These are phyloP conservation scores for Sitodiplosis mosellana DNA, from an alignment of 1,140 invertebrate genomes.

Conservation along the genomic window DNA sequence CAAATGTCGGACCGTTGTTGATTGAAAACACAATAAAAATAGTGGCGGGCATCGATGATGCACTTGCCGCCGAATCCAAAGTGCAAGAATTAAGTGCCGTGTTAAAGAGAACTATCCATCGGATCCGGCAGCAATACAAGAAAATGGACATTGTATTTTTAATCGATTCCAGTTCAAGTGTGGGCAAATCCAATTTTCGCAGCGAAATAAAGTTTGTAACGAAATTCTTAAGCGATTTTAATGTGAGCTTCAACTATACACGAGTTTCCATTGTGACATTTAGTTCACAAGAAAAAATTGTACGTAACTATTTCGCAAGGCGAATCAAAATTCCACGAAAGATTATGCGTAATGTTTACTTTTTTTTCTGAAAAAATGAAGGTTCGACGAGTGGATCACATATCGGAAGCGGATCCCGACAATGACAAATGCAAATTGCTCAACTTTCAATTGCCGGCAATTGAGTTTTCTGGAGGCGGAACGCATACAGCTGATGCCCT, in stretches of 20 bases:
- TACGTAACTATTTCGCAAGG: conserved; percentile 22
- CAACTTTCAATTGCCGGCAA: conserved; percentile 36
- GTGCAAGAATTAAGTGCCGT: no score
- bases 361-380: conserved; percentile 6
- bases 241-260: conserved; percentile 39
- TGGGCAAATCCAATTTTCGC: conserved; percentile 44
- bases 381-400: conserved; percentile 41
- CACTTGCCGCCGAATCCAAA: no score
- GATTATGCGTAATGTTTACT: neutral
- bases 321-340: no score
- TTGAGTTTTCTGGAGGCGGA: conserved; percentile 43
- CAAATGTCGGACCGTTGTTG: no score
- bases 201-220: conserved; percentile 51
- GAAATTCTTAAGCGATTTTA: conserved; percentile 50
- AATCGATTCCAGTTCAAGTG: conserved; percentile 46
- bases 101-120: no score
- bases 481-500: conserved; percentile 51
- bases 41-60: no score
- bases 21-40: no score
- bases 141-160: conserved; percentile 44
- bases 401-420: conserved; percentile 25
- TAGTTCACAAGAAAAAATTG: conserved; percentile 35
- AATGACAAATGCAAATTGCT: conserved; percentile 45
- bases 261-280: conserved; percentile 47
- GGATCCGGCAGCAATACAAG: neutral